A percentile compares a stretch with the other conserved stretches of the same genome.
Conservation (phyloP, 2,113 vertebrate species). For the Saimiri boliviensis region DNA sequence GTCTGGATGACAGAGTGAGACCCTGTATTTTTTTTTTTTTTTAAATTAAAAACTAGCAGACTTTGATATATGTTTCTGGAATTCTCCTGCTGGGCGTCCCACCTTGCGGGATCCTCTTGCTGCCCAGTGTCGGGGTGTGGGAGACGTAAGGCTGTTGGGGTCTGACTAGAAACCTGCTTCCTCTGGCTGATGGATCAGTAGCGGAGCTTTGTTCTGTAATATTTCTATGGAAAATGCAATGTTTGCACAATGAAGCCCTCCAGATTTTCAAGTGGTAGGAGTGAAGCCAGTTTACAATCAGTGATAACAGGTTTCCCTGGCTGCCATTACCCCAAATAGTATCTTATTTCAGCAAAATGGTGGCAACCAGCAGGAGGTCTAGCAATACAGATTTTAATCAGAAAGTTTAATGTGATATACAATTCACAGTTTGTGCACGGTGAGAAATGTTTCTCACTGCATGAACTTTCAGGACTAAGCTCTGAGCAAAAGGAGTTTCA, state of each 20-base stretch:
- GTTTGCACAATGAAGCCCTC: constrained; percentile 32
- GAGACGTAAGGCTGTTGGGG: constrained; percentile 68
- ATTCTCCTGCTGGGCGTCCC: constrained; percentile 62
- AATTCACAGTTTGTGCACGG: constrained; percentile 71
- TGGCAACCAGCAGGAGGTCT: constrained; percentile 56
- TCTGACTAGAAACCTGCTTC: background rate
- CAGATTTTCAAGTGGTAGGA: background rate
- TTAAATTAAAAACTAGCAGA: background rate
- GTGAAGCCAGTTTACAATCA: constrained; percentile 13
- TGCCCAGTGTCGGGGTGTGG: background rate
- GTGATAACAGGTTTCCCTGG: background rate
- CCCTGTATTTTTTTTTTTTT: background rate
- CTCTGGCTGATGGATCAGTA: background rate
- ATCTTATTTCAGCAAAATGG: constrained; percentile 65
- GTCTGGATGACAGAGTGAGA: too few species aligned
- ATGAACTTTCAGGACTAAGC: constrained; percentile 63
- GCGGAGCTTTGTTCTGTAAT: background rate
- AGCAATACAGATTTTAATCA: constrained; percentile 78
- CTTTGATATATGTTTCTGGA: background rate
- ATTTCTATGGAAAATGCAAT: constrained; percentile 14
- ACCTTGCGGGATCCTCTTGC: constrained; percentile 54
- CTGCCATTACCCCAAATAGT: constrained; percentile 64
- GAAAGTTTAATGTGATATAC: constrained; percentile 80
- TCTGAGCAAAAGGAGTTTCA: constrained; percentile 76
- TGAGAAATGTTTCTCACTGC: constrained; percentile 77